These are phyloP conservation scores for Zhuqinia jingwanae DNA, from an alignment of 2,888 invertebrate species.

Conservation along the genomic window DNA sequence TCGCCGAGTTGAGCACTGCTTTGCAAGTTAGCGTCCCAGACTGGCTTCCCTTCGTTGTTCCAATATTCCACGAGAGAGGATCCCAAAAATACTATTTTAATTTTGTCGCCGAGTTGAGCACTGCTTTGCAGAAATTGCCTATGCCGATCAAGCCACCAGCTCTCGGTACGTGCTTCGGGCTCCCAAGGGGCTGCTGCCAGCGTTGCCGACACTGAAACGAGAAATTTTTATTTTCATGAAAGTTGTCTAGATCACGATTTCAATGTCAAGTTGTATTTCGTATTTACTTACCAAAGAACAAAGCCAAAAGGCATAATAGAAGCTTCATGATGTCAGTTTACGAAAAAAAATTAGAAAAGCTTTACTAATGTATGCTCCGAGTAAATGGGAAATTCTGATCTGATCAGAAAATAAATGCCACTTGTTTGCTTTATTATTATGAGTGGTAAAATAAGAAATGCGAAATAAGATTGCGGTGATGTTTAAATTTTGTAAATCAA, in stretches of 20 bases:
- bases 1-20: slow-evolving; percentile 25
- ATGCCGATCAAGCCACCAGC: slow-evolving; percentile 64
- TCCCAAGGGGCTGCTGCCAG: slow-evolving; percentile 68
- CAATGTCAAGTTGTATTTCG: background rate
- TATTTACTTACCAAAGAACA: slow-evolving; percentile 3
- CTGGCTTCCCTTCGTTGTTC: slow-evolving; percentile 82
- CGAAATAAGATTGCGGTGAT: too few species aligned
- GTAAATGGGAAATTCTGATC: too few species aligned
- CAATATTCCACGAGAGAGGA: slow-evolving; percentile 65
- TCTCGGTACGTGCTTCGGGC: slow-evolving; percentile 50
- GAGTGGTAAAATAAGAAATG: background rate
- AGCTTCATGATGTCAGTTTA: background rate
- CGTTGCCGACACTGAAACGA: background rate
- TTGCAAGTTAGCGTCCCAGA: slow-evolving; percentile 88
- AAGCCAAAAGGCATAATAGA: background rate
- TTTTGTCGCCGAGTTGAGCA: slow-evolving; percentile 22
- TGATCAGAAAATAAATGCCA: too few species aligned
- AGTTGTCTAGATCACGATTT: too few species aligned
- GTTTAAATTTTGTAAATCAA: too few species aligned
- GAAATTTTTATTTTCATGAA: too few species aligned
- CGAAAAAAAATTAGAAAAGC: background rate
- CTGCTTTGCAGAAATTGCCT: slow-evolving; percentile 52
- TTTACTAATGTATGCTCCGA: background rate
- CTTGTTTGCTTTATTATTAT: background rate
- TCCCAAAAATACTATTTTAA: slow-evolving; percentile 69